These are phyloP conservation scores for Drosophila saltans DNA, from an alignment of 1,140 invertebrate genomes.

Conservation along the genomic window DNA sequence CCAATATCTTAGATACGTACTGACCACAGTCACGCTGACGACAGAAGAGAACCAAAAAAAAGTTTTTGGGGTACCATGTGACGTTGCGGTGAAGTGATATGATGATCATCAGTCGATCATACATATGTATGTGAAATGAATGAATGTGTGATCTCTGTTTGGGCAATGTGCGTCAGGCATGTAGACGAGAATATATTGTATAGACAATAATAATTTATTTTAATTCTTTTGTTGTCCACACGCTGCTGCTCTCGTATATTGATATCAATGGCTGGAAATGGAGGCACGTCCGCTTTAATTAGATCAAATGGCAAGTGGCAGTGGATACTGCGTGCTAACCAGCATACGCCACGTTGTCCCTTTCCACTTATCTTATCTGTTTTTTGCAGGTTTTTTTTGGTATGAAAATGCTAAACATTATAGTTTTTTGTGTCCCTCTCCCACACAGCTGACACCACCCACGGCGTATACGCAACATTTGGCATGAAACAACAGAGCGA, in stretches of 20 bases:
- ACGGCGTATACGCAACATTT: conserved; percentile 55
- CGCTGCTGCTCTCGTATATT: conserved; percentile 23
- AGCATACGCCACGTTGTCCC: conserved; percentile 42
- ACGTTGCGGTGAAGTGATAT: conserved; percentile 30
- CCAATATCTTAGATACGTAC: conserved; percentile 41
- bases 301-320: conserved; percentile 36
- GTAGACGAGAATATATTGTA: background rate
- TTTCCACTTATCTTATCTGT: conserved; percentile 58
- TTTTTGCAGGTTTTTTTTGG: background rate
- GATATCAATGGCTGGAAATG: conserved; percentile 52
- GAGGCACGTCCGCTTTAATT: conserved; percentile 73
- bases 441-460: conserved; percentile 16
- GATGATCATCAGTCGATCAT: conserved; percentile 1
- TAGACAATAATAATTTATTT: conserved; percentile 49
- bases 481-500: background rate
- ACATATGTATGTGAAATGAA: background rate
- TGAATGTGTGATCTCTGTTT: conserved; percentile 7
- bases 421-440: conserved; percentile 28
- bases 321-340: conserved; percentile 28
- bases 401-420: background rate
- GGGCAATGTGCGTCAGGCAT: conserved; percentile 52
- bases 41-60: background rate
- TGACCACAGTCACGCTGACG: conserved; percentile 68
- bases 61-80: conserved; percentile 22
- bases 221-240: conserved; percentile 70